Base-by-base conservation (phyloP, 2,888 invertebrate genomes). In the Onchidella celtica region DNA sequence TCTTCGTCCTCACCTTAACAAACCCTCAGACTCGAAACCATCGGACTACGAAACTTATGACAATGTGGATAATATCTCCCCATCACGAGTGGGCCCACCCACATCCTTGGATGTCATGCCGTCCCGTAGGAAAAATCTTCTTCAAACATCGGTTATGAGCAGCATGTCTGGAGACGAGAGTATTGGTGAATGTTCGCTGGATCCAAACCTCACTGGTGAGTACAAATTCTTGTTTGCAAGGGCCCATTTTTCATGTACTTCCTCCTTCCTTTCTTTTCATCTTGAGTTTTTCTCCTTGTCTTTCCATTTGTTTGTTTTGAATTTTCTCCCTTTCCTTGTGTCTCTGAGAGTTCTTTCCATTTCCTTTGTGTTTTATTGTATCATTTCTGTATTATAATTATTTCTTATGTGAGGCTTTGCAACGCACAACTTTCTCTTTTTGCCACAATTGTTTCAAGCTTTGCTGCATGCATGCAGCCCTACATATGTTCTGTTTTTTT, bases 121-220 rank as follows among this genome's bases (percentile, higher is more conserved):
- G 14, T 84, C 88, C 24, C 86, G 87, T 61, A 85, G 86, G 17
- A 85, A 86, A 38, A 83, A 82, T 36, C 75, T 85, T 29, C 79
- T 88, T 40, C 89, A 88, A 74, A 85, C 87, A 3, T 87, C 88
- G 9, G 82, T 86, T 65, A 85, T 85, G 55, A 89, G 89, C 77
- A 84, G 86, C 61, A 83, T 87, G 11, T 89, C 89, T 3, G 86
- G 85, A 17, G 89, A 89, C 79, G 91, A 91, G 75, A 90, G 90
- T 11, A 90, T 92, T 24, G 92, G 91, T 24, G 90, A 91, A 63
- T 91, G 91, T 72, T 91, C 91, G 0, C 87, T 91, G 14, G 90
- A 91, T 79, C 87, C 88, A 57, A 88, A 89, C 79, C 81, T 89
- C 1, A 89, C 90, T 83, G 90, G 91, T 89, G 83, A 83, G 90